Base-by-base conservation (phyloP, 2,113 vertebrate species). In the Sebastes schlegelii region DNA sequence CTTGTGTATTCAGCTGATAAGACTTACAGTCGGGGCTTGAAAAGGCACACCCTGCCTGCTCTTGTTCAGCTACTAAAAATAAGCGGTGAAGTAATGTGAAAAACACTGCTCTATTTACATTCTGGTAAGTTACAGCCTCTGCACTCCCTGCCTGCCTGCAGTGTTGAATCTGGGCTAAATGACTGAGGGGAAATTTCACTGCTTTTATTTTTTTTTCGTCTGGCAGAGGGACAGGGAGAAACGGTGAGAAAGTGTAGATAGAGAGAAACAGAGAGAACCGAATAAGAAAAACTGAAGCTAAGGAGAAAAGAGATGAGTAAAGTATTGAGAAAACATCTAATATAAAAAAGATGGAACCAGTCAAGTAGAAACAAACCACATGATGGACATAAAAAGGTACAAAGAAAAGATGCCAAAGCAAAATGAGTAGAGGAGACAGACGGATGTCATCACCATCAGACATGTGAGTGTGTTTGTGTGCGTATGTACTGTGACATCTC, bases 51-150 rank as follows among this genome's bases (percentile, higher is more conserved):
- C 92, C 91, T 60, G 82, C 86, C 88, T 90, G 90, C 88, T 92
- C 91, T 93, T 92, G 90, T 92, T 92, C 92, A 90, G 84, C 52
- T 78, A 90, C 94, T 95, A 96, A 94, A 95, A 95, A 94, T 95
- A 95, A 91, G 80, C n/a, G 66, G 86, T 95, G 93, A 95, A 94
- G 94, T 94, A 93, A 94, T 93, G 91, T 89, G 91, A 94, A 95
- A 93, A 93, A 88, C 89, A 86, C 83, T 86, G 89, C 91, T 94
- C 83, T 95, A 94, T 95, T 94, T 95, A 94, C 94, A 93, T 94
- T 94, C 91, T 92, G 87, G 66, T 87, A 89, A 91, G 89, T 89
- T 90, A 76, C 82, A 83, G 91, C 79, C 87, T 77, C 80, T 74
- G 49, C 78, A 61, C 83, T 74, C 87, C 76, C 69, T 68, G 89